Evolutionary conservation across 2,888 invertebrate species (phyloP), one percentile per base, ranked within the genome.

Genomic region (Phaonia tiefii): DNA sequence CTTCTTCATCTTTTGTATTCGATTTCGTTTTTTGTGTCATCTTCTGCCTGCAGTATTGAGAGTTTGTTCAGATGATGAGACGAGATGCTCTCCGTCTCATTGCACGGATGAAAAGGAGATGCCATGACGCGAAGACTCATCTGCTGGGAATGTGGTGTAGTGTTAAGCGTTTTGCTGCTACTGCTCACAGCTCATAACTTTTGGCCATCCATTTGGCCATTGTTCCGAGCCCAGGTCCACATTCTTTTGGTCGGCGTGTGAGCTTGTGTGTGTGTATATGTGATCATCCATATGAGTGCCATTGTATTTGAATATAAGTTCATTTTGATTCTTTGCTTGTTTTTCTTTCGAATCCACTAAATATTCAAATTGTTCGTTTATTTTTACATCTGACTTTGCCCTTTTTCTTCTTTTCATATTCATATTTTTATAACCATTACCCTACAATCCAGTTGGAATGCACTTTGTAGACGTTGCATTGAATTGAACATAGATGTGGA

Each of bases 111-210:
- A 13, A 54, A 56, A 56, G 49, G 49, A 42, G 25, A 17, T 44
- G 49, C 20, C 49, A 58, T 51, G 1, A 42, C 22, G 66, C 15
- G 51, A 4, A 75, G 73, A 72, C 58, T 79, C 80, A 82, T 83
- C 56, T 79, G 78, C 71, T 82, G 83, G 74, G 75, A 80, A 82
- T 79, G 56, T 26, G 49, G 51, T 51, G 65, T 77, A 79, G 82
- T 83, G 83, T 80, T 81, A 83, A 83, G 83, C 77, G 81, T 83
- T 81, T 83, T 75, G 70, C 75, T 83, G 80, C 80, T 80, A 79
- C 77, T 75, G 77, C 79, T 77, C 67, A 75, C 81, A 75, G 78
- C 82, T 74, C 74, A 63, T 73, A 76, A 75, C 75, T 80, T 83
- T 75, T 46, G 65, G 74, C 65, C 79, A 80, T 83, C 75, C 54